phyloP scores from a whole-genome alignment of 2,888 invertebrate species.

The Cactoblastis cactorum region DNA sequence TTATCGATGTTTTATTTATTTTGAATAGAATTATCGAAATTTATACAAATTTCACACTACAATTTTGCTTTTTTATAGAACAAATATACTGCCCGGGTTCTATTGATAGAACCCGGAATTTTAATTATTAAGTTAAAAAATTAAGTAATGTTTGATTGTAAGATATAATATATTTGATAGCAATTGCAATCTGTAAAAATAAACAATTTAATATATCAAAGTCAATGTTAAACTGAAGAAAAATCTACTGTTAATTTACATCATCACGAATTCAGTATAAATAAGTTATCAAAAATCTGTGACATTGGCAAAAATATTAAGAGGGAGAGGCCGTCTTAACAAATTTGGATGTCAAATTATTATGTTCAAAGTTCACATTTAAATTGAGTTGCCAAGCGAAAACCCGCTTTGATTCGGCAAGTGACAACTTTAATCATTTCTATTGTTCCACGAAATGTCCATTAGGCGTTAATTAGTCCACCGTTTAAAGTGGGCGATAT shows the following conservation, averaged over 20 bases:
- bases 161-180: too few relatives aligned
- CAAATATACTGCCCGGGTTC: too few relatives aligned
- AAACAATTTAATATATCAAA: too few relatives aligned
- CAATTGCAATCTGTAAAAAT: too few relatives aligned
- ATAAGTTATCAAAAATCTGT: neutral
- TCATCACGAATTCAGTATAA: too few relatives aligned
- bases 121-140: too few relatives aligned
- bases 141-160: too few relatives aligned
- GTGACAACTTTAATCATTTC: slow-evolving; percentile 15
- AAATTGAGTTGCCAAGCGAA: slow-evolving; percentile 6
- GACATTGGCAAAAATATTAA: neutral
- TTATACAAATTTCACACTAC: too few relatives aligned
- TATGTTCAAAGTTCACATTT: slow-evolving; percentile 2
- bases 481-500: slow-evolving; percentile 11
- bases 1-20: slow-evolving; percentile 6
- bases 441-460: slow-evolving; percentile 13
- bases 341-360: slow-evolving; percentile 7
- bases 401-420: slow-evolving; percentile 10
- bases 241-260: too few relatives aligned
- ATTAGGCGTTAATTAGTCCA: slow-evolving; percentile 12
- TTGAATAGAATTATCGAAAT: neutral
- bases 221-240: too few relatives aligned
- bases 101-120: too few relatives aligned
- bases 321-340: neutral
- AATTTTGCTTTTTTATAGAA: too few relatives aligned